These are phyloP conservation scores for Eupleurogrammus muticus DNA, from an alignment of 2,797 vertebrate genomes.

Conservation along the genomic window DNA sequence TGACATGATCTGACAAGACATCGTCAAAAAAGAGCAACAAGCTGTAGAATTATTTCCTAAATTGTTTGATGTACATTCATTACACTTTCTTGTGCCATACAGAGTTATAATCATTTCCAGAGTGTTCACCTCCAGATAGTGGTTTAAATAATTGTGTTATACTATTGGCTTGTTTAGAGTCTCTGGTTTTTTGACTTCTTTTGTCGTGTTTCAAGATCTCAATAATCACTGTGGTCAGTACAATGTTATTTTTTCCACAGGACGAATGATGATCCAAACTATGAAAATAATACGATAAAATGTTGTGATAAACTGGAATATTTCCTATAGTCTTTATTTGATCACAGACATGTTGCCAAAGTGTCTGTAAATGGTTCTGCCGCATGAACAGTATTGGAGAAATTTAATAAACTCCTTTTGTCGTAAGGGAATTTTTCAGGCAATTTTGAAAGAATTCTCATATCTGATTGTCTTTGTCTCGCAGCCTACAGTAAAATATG, in stretches of 20 bases:
- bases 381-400: constrained; percentile 11
- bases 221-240: not conserved
- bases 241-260: not conserved
- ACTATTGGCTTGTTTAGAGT: not conserved
- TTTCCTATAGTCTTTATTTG: not conserved
- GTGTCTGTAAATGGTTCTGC: not conserved
- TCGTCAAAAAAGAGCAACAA: not conserved
- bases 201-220: not conserved
- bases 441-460: not conserved
- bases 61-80: too few species aligned
- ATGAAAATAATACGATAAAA: not conserved
- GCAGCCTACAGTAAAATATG: constrained; percentile 1
- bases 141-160: not conserved
- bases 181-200: not conserved
- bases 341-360: not conserved
- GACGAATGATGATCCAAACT: not conserved
- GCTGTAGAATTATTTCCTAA: not conserved
- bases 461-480: not conserved
- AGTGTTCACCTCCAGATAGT: not conserved
- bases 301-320: not conserved
- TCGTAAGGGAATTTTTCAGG: constrained; percentile 5
- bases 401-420: not conserved
- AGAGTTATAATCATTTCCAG: not conserved
- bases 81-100: not conserved
- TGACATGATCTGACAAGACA: not conserved